Conservation (phyloP, 2,113 vertebrate genomes). For the Pelodiscus sinensis region DNA sequence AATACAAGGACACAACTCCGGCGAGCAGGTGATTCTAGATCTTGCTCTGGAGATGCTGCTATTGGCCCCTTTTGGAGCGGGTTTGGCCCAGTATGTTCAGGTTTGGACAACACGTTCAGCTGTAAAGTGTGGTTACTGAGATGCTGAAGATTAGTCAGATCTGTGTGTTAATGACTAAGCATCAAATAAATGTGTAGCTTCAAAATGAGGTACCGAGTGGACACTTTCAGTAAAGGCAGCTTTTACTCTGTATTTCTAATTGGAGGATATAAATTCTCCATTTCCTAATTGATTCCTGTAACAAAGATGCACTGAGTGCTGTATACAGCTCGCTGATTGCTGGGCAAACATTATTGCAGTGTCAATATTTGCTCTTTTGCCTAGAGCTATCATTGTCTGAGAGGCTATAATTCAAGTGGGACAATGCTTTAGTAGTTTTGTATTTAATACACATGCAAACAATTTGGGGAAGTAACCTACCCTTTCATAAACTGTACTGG, state of each 20-base stretch:
- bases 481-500: not conserved
- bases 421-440: conserved; percentile 41
- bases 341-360: conserved; percentile 73
- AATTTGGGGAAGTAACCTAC: not conserved
- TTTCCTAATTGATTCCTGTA: conserved; percentile 77
- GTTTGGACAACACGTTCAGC: not conserved
- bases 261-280: conserved; percentile 64
- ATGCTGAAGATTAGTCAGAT: not conserved
- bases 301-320: conserved; percentile 59
- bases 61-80: not conserved
- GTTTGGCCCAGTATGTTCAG: not conserved
- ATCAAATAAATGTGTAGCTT: conserved; percentile 18
- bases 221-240: conserved; percentile 50
- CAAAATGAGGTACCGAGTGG: conserved; percentile 40
- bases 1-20: not conserved
- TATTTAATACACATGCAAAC: conserved; percentile 50
- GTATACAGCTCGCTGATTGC: conserved; percentile 68
- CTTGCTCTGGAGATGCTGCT: not conserved
- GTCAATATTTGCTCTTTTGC: conserved; percentile 78
- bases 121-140: not conserved
- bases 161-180: not conserved
- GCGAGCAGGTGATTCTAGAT: not conserved
- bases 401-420: conserved; percentile 59
- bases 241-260: conserved; percentile 64
- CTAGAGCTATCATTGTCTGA: conserved; percentile 64